phyloP scores from a whole-genome alignment of 2,113 vertebrate species.

The Tachysurus fulvidraco region DNA sequence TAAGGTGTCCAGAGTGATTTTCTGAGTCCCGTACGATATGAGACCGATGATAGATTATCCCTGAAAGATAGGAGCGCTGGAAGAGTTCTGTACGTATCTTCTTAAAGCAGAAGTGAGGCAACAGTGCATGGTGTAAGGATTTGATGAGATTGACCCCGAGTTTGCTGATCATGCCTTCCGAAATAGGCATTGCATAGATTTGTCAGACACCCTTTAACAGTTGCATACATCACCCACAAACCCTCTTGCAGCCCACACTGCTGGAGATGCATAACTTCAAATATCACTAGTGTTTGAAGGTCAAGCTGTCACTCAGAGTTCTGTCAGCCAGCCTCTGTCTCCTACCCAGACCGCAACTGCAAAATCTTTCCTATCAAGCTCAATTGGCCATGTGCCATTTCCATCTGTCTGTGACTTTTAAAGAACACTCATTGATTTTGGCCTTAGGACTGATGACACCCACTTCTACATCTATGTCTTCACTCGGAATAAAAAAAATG shows the following conservation, averaged over 20 bases:
- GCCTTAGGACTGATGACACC: not conserved
- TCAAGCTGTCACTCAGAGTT: constrained; percentile 25
- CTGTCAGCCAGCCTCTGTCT: constrained; percentile 8
- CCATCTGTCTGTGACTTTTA: constrained; percentile 4
- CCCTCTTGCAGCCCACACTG: not conserved
- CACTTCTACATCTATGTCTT: not conserved
- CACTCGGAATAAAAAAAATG: not conserved
- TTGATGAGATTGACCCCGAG: constrained; percentile 2
- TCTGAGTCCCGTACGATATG: not conserved
- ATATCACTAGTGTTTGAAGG: constrained; percentile 33
- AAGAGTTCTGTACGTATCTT: not conserved
- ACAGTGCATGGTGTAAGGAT: not conserved
- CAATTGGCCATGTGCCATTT: not conserved
- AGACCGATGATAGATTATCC: not conserved
- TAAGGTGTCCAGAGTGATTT: too few relatives aligned
- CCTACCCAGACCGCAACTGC: not conserved
- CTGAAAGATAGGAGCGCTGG: not conserved
- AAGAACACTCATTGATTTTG: constrained; percentile 15
- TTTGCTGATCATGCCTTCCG: not conserved
- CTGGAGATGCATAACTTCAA: constrained; percentile 20
- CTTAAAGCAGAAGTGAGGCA: not conserved
- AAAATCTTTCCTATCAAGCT: constrained; percentile 33
- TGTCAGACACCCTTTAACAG: constrained; percentile 1
- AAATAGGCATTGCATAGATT: not conserved
- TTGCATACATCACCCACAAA: constrained; percentile 3